These are phyloP conservation scores for Parthenolecanium corni DNA, from an alignment of 2,888 invertebrate species.

Conservation along the genomic window DNA sequence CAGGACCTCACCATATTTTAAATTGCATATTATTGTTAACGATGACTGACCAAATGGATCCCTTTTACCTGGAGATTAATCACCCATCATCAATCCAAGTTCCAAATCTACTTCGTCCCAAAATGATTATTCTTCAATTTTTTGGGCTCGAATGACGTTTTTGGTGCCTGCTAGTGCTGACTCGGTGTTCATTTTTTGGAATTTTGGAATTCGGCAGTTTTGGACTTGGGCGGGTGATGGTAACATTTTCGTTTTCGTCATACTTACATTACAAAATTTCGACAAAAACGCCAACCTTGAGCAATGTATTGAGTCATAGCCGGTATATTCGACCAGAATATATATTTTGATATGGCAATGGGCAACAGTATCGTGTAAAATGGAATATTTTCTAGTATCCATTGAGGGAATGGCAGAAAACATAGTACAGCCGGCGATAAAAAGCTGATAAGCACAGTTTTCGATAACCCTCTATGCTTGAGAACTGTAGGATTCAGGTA, in stretches of 20 bases:
- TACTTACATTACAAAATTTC: conserved; percentile 46
- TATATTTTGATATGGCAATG: conserved; percentile 58
- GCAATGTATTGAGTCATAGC: conserved; percentile 57
- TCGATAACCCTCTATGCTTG: conserved; percentile 17
- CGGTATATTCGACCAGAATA: conserved; percentile 59
- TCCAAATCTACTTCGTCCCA: too few species aligned
- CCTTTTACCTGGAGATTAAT: too few species aligned
- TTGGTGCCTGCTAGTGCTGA: too few species aligned
- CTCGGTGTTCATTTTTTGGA: too few species aligned
- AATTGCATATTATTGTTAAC: too few species aligned
- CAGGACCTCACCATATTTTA: too few species aligned
- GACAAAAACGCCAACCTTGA: conserved; percentile 59
- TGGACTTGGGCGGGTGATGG: too few species aligned
- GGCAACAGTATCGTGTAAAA: conserved; percentile 62
- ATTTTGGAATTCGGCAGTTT: too few species aligned
- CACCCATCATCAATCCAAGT: too few species aligned
- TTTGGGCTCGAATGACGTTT: too few species aligned
- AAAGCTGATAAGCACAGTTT: conserved; percentile 48
- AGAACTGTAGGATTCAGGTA: conserved; percentile 16
- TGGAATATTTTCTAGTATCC: conserved; percentile 56
- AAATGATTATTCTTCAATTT: too few species aligned
- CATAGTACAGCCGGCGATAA: conserved; percentile 58
- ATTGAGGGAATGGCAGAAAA: conserved; percentile 52
- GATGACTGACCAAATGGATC: too few species aligned
- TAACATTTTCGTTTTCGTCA: background rate